Percentiles rank a stretch among this genome's conserved stretches.
phyloP scores from a whole-genome alignment of 92 coral and sea anemone genomes.

The Porites rus region DNA sequence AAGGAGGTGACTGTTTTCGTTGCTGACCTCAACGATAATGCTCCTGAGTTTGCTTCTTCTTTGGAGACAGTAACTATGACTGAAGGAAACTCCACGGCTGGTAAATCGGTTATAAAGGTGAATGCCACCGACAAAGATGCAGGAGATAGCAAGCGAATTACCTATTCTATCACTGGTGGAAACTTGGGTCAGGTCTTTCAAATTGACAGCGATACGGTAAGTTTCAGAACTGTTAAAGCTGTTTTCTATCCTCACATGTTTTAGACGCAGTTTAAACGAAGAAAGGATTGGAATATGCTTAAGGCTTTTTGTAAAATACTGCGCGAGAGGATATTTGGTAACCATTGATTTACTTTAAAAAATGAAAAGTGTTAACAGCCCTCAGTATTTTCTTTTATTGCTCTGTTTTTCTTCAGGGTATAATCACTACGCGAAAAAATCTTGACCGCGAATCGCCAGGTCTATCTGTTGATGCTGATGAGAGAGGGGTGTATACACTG shows the following conservation, averaged over 20 bases:
- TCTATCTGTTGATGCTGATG: constrained; percentile 67
- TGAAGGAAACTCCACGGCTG: constrained; percentile 78
- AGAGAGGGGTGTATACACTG: constrained; percentile 77
- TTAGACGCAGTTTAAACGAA: not conserved
- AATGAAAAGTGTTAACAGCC: not conserved
- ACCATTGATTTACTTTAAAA: too few species aligned
- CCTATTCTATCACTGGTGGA: constrained; percentile 76
- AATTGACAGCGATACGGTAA: constrained; percentile 82
- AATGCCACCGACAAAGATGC: constrained; percentile 90
- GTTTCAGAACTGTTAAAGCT: not conserved
- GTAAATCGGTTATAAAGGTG: constrained; percentile 59
- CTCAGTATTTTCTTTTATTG: not conserved
- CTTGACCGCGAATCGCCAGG: constrained; percentile 92
- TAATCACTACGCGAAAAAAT: constrained; percentile 62
- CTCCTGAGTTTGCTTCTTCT: constrained; percentile 80
- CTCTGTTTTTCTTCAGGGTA: constrained; percentile 63
- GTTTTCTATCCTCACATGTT: too few species aligned
- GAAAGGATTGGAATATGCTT: too few species aligned
- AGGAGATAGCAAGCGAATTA: constrained; percentile 75
- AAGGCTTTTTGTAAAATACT: too few species aligned
- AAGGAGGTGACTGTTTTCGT: constrained; percentile 76
- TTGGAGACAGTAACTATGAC: constrained; percentile 56
- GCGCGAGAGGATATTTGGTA: too few species aligned
- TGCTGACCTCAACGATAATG: constrained; percentile 83
- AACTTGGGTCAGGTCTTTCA: constrained; percentile 78